Evolutionary conservation across 2,797 vertebrate species (phyloP), one percentile per base, ranked within the genome.

Genomic region (Neopelma chrysocephalum): DNA sequence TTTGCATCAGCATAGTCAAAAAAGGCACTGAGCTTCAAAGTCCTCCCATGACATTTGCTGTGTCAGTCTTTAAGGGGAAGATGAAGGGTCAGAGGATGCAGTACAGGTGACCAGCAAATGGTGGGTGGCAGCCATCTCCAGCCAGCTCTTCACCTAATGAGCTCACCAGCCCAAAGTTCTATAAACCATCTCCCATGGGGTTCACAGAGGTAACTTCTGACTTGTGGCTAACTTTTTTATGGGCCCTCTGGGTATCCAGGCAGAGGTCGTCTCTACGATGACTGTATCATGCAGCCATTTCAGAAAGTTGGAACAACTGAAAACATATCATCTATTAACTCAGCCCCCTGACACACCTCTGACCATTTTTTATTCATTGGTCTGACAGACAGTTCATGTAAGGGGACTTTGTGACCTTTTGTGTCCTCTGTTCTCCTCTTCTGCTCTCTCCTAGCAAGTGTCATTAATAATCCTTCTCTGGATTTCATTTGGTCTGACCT

Each of bases 101-200:
- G 13, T 56, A 66, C 40, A 86, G 40, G 22, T 36, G 45, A 75
- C 13, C 29, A 75, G 32, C 27, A 70, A 65, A 43, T 40, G 57
- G 50, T 1, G 1, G 3, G 31, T 40, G 32, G 11, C 48, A 84
- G 69, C n/a, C 43, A 58, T 9, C 36, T 84, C 31, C 65, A 66
- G 20, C 22, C 34, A 81, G 36, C 57, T 60, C n/a, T 53, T 70
- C 34, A 69, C 20, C 56, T 48, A 12, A 81, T 83, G 45, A 91
- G 40, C 32, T 94, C 43, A 81, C 7, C 10, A 62, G 42, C 25
- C 38, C 18, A 1, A 87, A 87, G 47, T n/a, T 31, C 50, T 45
- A 22, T 57, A 61, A 72, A 62, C 10, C 54, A 65, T 38, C 27
- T 82, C n/a, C 13, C 34, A 26, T 0, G 0, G n/a, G 6, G 12